Conservation (phyloP, 2,113 vertebrate species). For the Oxyura jamaicensis region DNA sequence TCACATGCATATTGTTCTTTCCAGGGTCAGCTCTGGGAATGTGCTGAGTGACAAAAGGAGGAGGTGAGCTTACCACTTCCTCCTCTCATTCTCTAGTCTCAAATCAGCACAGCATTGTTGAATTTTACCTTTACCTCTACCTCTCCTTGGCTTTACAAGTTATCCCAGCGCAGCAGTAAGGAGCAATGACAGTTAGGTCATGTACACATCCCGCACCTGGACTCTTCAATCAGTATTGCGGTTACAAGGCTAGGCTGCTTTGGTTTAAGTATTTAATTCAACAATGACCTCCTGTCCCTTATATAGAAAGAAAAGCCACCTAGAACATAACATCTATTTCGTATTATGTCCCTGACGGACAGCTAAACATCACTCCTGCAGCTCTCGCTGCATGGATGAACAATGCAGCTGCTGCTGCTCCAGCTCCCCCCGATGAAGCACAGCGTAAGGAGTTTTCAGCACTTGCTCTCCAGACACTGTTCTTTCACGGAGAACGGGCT, state of each 20-base stretch:
- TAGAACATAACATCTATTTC: not conserved
- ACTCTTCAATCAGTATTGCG: not conserved
- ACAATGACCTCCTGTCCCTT: fast-evolving
- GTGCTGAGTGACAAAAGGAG: slow-evolving; percentile 27
- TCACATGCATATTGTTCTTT: not conserved
- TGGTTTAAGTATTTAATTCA: not conserved
- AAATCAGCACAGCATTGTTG: not conserved
- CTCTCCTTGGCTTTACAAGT: not conserved
- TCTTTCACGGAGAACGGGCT: not conserved
- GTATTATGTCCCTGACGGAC: not conserved
- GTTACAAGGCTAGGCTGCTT: not conserved
- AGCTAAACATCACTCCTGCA: not conserved
- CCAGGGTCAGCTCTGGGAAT: not conserved
- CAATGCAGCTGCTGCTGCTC: not conserved
- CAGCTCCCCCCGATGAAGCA: not conserved
- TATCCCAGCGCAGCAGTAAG: not conserved
- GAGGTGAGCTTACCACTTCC: not conserved
- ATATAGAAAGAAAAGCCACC: not conserved
- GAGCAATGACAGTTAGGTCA: not conserved
- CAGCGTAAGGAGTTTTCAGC: not conserved
- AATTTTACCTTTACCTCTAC: not conserved
- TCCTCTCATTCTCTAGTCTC: not conserved
- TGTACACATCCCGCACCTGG: fast-evolving
- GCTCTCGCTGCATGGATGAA: not conserved
- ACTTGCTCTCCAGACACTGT: not conserved